Evolutionary conservation across 2,113 vertebrate species (phyloP), one percentile per base, ranked within the genome.

Genomic region (Mesocricetus auratus): DNA sequence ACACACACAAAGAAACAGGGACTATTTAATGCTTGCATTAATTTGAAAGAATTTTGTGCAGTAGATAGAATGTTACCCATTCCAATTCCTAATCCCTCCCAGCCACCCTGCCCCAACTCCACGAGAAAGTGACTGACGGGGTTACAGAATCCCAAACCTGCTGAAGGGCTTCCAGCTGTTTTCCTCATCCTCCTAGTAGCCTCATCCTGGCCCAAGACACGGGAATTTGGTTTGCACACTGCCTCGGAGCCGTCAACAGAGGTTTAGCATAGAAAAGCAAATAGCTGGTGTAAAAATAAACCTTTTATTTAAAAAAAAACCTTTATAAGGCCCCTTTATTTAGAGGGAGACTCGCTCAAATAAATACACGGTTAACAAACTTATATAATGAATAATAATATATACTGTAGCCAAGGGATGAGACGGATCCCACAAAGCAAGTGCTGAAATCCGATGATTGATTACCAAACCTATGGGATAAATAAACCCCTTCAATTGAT

Each of bases 331-430:
- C 98, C 96, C 74, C 98, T 98, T 98, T 98, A 98, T 99, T 98
- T 98, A 98, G 98, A 97, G 91, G 98, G 97, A 98, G 98, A 98
- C 82, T 77, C 98, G 92, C 97, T 98, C 97, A 99, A 99, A 99
- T 98, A 99, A 99, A 98, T 98, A 98, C 96, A 98, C 97, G 11
- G 7, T 98, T 98, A 98, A 98, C 96, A 98, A 98, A 98, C 97
- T 98, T 96, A 74, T 93, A 95, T 97, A 98, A 98, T 93, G 98
- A 98, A 98, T 98, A 97, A 98, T 98, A 98, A 98, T 97, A 98
- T 98, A 98, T 98, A 98, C 91, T 97, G 93, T 98, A 97, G 91
- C 96, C 96, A 97, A 98, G 98, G 98, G 98, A 98, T 98, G 98
- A 98, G 98, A 98, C 97, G 98, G 96, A 98, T 97, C 93, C 98